A percentile compares a stretch with the other conserved stretches of the same genome.
These are phyloP conservation scores for Campylorhamphus procurvoides DNA, from an alignment of 2,113 vertebrate species.

Conservation along the genomic window DNA sequence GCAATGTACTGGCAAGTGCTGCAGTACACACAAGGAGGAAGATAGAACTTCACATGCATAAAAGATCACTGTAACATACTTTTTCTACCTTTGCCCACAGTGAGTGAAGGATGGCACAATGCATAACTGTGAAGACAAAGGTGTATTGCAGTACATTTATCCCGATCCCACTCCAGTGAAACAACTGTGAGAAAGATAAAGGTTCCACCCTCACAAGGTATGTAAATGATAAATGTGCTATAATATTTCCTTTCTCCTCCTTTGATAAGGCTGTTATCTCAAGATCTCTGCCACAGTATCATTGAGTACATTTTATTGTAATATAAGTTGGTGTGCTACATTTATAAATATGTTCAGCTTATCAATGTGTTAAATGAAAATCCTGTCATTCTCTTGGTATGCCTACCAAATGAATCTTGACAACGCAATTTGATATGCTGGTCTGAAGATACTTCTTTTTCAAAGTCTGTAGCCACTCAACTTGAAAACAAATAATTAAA, in stretches of 20 bases:
- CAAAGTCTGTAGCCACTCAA: conserved; percentile 45
- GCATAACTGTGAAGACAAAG: conserved; percentile 15
- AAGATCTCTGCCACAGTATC: not conserved
- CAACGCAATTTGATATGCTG: not conserved
- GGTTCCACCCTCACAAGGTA: conserved; percentile 36
- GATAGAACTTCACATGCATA: not conserved
- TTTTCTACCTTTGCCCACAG: not conserved
- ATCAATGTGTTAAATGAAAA: conserved; percentile 15
- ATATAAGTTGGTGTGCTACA: not conserved
- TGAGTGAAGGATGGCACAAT: conserved; percentile 1
- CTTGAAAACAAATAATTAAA: conserved; percentile 78
- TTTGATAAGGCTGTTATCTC: conserved; percentile 1
- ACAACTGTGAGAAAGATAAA: conserved; percentile 24
- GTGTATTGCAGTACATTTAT: conserved; percentile 30
- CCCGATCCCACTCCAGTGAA: conserved; percentile 34
- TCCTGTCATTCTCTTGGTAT: not conserved
- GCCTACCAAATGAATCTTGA: conserved; percentile 9
- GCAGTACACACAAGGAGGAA: not conserved
- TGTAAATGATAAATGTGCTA: conserved; percentile 52
- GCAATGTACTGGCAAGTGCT: not conserved
- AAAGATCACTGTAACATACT: not conserved
- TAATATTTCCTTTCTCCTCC: not conserved
- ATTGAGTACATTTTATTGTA: not conserved
- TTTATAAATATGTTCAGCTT: conserved; percentile 9
- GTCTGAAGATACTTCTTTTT: conserved; percentile 37